phyloP scores from a whole-genome alignment of 2,797 vertebrate species.

The Taenioides sp. region DNA sequence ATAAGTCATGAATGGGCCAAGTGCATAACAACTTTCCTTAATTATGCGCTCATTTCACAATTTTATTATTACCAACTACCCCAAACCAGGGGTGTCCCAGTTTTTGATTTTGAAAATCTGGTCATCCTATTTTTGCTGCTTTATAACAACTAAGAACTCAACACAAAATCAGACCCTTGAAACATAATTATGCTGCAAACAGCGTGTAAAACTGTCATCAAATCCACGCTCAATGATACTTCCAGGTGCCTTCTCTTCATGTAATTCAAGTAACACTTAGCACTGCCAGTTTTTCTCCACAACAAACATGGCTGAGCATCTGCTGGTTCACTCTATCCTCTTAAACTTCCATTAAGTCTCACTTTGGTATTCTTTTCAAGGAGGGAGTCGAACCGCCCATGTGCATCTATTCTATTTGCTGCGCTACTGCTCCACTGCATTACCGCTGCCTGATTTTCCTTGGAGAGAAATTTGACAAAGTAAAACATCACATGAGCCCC shows the following conservation, averaged over 20 bases:
- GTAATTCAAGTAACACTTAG: constrained; percentile 5
- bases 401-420: constrained; percentile 5
- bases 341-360: constrained; percentile 2
- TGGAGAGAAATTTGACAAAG: constrained; percentile 7
- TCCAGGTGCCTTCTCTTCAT: constrained; percentile 11
- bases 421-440: constrained; percentile 2
- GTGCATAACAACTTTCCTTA: too few species aligned
- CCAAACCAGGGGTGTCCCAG: too few species aligned
- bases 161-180: neutral
- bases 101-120: too few species aligned
- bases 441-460: constrained; percentile 2
- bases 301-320: constrained; percentile 3
- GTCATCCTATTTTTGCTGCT: neutral
- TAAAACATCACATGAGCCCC: constrained; percentile 13
- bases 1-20: too few species aligned
- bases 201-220: neutral
- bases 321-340: neutral
- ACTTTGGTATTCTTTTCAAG: constrained; percentile 3
- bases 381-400: neutral
- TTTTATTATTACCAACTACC: too few species aligned
- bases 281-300: neutral
- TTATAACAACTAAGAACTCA: neutral
- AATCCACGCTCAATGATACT: neutral
- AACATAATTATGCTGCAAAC: constrained; percentile 2
- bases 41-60: too few species aligned